Evolutionary conservation across 2,888 invertebrate genomes (phyloP), one percentile per base, ranked within the genome.

Genomic region (Limulus polyphemus): DNA sequence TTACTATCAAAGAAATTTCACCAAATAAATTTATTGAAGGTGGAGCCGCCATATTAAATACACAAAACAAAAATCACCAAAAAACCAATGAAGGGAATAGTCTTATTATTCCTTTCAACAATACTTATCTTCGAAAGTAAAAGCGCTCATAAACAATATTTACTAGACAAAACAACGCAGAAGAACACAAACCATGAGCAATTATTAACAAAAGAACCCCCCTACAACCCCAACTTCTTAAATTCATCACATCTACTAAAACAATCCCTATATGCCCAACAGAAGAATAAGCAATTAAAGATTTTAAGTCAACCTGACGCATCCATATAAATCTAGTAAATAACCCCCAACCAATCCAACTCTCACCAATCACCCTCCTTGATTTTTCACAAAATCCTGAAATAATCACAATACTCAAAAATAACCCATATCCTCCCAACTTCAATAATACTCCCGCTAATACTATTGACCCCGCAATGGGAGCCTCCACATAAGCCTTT

Each of bases 221-320:
- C 7, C 62, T 65, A 2, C 67, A 59, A 11, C 54, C 62, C n/a
- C 50, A n/a, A 12, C 13, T 12, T 12, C 32, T 54, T 47, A 58
- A 12, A 10, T 55, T 58, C 17, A 61, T 12, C 7, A 58, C 9
- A 14, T 72, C 72, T 11, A 65, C 66, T 17, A 85, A 77, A 17
- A 83, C 81, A 72, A 86, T 71, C 11, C 82, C 80, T 77, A 86
- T 86, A 79, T 87, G 86, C 69, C 82, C 81, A 0, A 86, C 82
- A 50, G 86, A 86, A 69, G 84, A 85, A 79, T 85, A 85, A 75
- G 86, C 86, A 81, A 86, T 83, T 78, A 86, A 81, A 68, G 82
- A 79, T 71, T 86, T 86, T 75, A 86, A 79, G 81, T 86, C 86
- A 60, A 79, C 77, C 74, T 85, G 83, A 68, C 81, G 81, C 74